Evolutionary conservation across 2,888 invertebrate species (phyloP), one percentile per base, ranked within the genome.

Genomic region (Chymomyza procnemis): DNA sequence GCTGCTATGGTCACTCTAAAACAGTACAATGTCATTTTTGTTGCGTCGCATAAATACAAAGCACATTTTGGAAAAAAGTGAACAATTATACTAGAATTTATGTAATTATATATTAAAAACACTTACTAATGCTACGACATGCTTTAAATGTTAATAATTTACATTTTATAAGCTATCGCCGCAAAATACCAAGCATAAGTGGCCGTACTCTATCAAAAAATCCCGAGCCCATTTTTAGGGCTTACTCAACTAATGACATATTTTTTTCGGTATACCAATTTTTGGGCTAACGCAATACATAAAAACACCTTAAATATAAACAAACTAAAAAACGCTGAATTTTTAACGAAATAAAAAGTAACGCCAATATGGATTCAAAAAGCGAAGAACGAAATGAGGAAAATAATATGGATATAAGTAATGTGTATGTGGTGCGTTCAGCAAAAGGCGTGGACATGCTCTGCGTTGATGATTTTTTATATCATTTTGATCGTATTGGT

Each of bases 401-500:
- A 12, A 68, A 78, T 18, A 71, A 68, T 59, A 88, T 88, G 88
- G 85, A 88, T 66, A 59, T 76, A 19, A 34, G 70, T 46, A 83
- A 85, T 61, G 79, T 89, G 46, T 79, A 80, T 69, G 83, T 89
- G 70, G 81, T 88, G 22, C 86, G 89, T 41, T 89, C 89, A 22
- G 88, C 88, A 26, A 89, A 89, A 64, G 88, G 88, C 48, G 82
- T 87, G n/a, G 89, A 89, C 64, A 89, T 89, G 89, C 72, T 89
- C 1, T 86, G 88, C 64, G 88, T 89, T 5, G 88, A 89, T 56
- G 83, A 85, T 52, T 89, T 74, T 66, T 78, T 89, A 2, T 89
- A 85, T 74, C 89, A 89, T 67, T 89, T 87, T 54, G 88, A 89
- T 56, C 88, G 89, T 56, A 80, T 84, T 48, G 83, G 86, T 9